These are phyloP conservation scores for Pammene aurita DNA, from an alignment of 2,888 invertebrate species.

Conservation along the genomic window DNA sequence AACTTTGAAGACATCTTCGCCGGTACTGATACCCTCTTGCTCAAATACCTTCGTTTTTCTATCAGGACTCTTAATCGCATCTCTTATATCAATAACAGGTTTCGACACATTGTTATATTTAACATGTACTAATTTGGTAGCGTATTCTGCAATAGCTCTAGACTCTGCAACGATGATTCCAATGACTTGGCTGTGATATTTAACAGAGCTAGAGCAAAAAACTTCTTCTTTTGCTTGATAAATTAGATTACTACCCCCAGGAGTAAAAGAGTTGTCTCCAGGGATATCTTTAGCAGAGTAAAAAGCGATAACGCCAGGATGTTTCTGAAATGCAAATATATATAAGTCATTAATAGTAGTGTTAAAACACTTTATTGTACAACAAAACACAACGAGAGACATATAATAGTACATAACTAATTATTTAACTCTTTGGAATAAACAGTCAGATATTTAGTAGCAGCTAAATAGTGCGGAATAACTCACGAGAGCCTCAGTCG, in stretches of 20 bases:
- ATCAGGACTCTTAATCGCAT: constrained; percentile 48
- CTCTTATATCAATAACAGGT: constrained; percentile 57
- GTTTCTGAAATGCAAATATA: constrained; percentile 71
- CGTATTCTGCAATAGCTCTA: constrained; percentile 79
- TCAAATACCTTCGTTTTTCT: constrained; percentile 47
- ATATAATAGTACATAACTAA: neutral
- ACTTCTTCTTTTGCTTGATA: constrained; percentile 65
- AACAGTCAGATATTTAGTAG: no score
- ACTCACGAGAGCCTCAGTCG: constrained; percentile 84
- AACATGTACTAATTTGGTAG: constrained; percentile 81
- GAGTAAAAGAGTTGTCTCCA: constrained; percentile 84
- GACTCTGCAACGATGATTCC: constrained; percentile 80
- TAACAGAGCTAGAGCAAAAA: constrained; percentile 58
- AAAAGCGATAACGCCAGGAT: constrained; percentile 85
- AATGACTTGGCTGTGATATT: constrained; percentile 42
- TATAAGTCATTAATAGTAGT: no score
- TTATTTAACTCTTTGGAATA: no score
- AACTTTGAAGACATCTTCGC: constrained; percentile 61
- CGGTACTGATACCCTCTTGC: constrained; percentile 68
- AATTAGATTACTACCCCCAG: constrained; percentile 46
- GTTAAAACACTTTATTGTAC: no score
- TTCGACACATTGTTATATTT: constrained; percentile 71
- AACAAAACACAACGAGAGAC: no score
- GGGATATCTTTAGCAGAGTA: constrained; percentile 86
- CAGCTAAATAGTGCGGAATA: neutral